phyloP scores from a whole-genome alignment of 2,113 vertebrate genomes.

The Daboia siamensis region DNA sequence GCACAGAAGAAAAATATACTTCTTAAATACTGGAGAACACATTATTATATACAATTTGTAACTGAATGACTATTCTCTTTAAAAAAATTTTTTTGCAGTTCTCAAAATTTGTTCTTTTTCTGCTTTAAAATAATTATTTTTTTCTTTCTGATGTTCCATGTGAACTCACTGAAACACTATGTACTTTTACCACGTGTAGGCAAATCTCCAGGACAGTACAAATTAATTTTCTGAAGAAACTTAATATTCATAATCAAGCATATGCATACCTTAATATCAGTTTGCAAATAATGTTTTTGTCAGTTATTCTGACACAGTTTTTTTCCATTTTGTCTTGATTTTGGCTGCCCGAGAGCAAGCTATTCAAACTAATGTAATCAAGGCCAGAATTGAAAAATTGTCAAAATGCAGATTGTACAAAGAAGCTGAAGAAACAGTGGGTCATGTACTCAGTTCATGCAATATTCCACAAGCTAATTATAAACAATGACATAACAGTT shows the following conservation, averaged over 20 bases:
- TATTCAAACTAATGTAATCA: not conserved
- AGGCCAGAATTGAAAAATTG: not conserved
- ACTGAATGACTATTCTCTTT: not conserved
- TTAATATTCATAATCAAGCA: not conserved
- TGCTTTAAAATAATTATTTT: not conserved
- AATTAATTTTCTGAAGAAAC: not conserved
- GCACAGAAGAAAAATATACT: not conserved
- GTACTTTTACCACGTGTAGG: not conserved
- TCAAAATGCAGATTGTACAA: not conserved
- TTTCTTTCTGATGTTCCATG: not conserved
- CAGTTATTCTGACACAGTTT: not conserved
- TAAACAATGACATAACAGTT: not conserved
- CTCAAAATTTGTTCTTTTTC: not conserved
- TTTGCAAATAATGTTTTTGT: not conserved
- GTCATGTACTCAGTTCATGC: not conserved
- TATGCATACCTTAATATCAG: not conserved
- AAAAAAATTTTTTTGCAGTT: not conserved
- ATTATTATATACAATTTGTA: not conserved
- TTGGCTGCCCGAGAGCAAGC: not conserved
- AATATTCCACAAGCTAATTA: not conserved
- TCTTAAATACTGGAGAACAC: not conserved
- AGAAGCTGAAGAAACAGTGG: not conserved
- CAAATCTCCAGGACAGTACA: not conserved
- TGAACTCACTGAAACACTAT: not conserved
- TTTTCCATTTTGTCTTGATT: not conserved